These are phyloP conservation scores for Hyles lineata DNA, from an alignment of 2,888 invertebrate genomes.

Conservation along the genomic window DNA sequence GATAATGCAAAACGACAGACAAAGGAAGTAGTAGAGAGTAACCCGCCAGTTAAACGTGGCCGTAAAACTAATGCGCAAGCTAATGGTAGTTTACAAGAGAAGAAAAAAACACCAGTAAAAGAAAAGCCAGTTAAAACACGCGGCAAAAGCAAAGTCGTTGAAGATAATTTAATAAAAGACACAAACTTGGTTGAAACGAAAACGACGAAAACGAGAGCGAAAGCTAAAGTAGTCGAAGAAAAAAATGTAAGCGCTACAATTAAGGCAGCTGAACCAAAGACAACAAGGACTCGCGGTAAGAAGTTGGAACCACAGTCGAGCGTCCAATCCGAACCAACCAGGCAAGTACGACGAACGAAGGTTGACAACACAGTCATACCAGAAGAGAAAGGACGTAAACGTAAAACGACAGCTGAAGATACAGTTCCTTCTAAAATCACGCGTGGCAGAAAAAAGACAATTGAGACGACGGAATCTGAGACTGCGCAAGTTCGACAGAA, in stretches of 20 bases:
- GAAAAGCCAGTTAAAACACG: slow-evolving; percentile 36
- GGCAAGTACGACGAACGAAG: slow-evolving; percentile 39
- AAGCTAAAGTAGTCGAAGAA: background rate
- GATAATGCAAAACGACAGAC: slow-evolving; percentile 31
- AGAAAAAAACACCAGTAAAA: slow-evolving; percentile 32
- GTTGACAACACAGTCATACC: slow-evolving; percentile 27
- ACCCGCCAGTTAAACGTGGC: slow-evolving; percentile 38
- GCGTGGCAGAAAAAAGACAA: slow-evolving; percentile 41
- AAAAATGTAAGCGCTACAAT: background rate
- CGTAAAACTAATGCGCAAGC: slow-evolving; percentile 36
- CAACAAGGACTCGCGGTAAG: slow-evolving; percentile 28
- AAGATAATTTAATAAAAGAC: slow-evolving; percentile 31
- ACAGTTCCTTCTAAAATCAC: slow-evolving; percentile 45
- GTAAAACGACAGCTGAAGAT: slow-evolving; percentile 42
- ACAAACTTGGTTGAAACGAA: slow-evolving; percentile 26
- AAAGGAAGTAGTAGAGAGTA: slow-evolving; percentile 30
- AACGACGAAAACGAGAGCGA: slow-evolving; percentile 19
- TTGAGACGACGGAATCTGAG: slow-evolving; percentile 33
- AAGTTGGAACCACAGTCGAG: slow-evolving; percentile 44
- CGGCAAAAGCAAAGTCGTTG: slow-evolving; percentile 33
- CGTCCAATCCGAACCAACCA: slow-evolving; percentile 34
- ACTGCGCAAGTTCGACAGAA: slow-evolving; percentile 31
- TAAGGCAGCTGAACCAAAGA: slow-evolving; percentile 29
- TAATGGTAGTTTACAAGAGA: slow-evolving; percentile 33
- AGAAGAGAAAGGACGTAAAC: slow-evolving; percentile 45